A percentile compares a stretch with the other conserved stretches of the same genome.
Evolutionary conservation across 2,113 vertebrate genomes (phyloP).

Genomic region (Lycaon pictus): DNA sequence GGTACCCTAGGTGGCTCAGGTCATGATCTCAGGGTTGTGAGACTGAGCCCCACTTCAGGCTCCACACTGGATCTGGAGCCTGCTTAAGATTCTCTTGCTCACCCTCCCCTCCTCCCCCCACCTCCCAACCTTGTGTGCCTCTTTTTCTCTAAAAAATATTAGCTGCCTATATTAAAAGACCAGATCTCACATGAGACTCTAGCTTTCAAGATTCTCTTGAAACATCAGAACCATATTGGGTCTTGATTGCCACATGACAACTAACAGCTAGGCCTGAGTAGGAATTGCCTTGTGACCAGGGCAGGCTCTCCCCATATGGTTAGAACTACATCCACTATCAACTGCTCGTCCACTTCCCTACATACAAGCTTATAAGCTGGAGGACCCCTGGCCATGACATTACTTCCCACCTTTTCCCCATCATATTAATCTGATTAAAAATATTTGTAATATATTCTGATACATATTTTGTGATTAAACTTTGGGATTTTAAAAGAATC

Average conservation of each 20-base stretch:
- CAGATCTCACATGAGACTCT: neutral
- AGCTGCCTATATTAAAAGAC: neutral
- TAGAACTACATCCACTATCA: neutral
- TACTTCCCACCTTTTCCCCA: neutral
- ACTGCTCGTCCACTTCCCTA: neutral
- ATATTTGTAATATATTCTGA: neutral
- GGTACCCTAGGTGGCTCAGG: neutral
- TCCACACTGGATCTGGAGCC: neutral
- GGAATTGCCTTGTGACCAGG: neutral
- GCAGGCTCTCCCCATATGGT: neutral
- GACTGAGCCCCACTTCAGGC: neutral
- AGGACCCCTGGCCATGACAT: neutral
- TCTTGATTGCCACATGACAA: neutral
- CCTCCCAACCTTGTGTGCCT: neutral
- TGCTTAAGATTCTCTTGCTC: neutral
- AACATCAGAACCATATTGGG: neutral
- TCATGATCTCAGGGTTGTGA: neutral
- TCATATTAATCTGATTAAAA: neutral
- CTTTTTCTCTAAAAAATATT: neutral
- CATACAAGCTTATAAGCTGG: neutral
- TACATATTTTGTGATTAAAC: slow-evolving; percentile 10
- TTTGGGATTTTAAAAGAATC: neutral
- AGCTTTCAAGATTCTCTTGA: slow-evolving; percentile 30
- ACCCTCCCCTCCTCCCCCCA: neutral
- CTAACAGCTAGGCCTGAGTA: neutral